Conservation (phyloP, 2,797 vertebrate species). For the Onychomys arenicola region DNA sequence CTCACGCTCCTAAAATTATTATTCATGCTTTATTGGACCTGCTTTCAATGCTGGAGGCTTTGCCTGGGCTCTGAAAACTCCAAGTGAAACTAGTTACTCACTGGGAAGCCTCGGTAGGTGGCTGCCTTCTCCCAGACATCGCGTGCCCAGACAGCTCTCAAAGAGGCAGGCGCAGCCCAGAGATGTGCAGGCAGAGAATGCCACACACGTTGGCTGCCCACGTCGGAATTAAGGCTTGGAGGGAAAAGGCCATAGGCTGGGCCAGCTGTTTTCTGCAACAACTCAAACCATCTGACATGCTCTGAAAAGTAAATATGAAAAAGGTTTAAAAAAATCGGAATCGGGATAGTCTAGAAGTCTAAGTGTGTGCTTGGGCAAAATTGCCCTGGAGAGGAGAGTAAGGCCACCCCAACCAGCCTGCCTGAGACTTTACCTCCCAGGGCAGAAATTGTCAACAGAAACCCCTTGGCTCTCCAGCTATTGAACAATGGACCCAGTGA, state of each 20-base stretch:
- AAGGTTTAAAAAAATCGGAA: neutral
- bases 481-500: neutral
- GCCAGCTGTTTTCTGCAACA: neutral
- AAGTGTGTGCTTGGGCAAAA: too few species aligned
- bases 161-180: neutral
- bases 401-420: neutral
- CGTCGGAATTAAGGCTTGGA: neutral
- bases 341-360: neutral
- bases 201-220: neutral
- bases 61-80: constrained; percentile 69
- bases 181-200: neutral
- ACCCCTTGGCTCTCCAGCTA: too few species aligned
- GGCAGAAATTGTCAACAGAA: neutral
- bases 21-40: constrained; percentile 29
- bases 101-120: constrained; percentile 68
- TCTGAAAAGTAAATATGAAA: neutral
- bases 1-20: constrained; percentile 76
- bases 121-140: constrained; percentile 2
- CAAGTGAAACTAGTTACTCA: constrained; percentile 82
- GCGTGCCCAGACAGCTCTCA: constrained; percentile 73
- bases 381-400: neutral
- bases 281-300: neutral
- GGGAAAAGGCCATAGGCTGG: neutral
- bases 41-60: constrained; percentile 47
- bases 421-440: neutral